A percentile compares a stretch with the other conserved stretches of the same genome.
These are phyloP conservation scores for Saxicola maurus DNA, from an alignment of 2,797 vertebrate genomes.

Conservation along the genomic window DNA sequence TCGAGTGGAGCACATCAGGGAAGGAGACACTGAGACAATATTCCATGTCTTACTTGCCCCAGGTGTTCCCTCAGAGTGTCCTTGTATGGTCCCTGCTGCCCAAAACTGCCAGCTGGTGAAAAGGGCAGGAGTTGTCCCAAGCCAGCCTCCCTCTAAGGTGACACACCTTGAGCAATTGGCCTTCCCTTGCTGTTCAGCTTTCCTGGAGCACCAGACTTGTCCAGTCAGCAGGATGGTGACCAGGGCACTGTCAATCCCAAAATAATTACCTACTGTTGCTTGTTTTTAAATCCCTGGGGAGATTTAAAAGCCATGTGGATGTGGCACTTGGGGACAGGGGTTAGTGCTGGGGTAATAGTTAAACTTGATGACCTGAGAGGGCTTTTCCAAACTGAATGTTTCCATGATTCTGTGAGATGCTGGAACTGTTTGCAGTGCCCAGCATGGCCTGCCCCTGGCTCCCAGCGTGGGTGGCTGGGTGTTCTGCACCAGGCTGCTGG, in stretches of 20 bases:
- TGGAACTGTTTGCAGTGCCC: neutral
- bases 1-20: fast-evolving
- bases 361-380: no score
- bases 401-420: no score
- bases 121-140: neutral
- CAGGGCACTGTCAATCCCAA: neutral
- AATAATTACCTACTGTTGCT: neutral
- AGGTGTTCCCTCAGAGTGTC: neutral
- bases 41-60: no score
- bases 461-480: fast-evolving
- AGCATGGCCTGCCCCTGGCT: neutral
- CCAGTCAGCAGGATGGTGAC: neutral
- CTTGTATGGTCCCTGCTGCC: neutral
- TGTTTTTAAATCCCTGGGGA: neutral
- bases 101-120: neutral
- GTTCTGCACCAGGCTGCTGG: neutral
- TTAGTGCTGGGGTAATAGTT: no score
- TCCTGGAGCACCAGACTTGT: neutral
- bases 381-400: no score
- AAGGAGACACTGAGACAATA: neutral
- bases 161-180: neutral
- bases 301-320: neutral
- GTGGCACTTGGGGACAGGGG: no score
- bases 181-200: neutral
- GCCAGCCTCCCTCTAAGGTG: neutral